These are phyloP conservation scores for Bos javanicus DNA, from an alignment of 2,113 vertebrate genomes.

Conservation along the genomic window DNA sequence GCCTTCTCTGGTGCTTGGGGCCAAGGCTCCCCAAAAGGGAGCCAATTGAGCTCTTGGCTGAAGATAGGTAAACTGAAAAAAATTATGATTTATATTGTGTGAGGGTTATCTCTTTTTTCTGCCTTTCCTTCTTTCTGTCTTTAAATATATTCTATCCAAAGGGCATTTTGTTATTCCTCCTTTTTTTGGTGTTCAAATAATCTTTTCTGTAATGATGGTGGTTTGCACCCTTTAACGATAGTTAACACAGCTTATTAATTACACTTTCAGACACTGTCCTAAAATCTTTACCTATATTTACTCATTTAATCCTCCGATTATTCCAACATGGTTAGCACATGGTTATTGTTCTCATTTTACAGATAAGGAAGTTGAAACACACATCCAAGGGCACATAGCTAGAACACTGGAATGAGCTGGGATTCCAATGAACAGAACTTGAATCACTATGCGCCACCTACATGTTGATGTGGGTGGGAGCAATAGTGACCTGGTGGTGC, in stretches of 20 bases:
- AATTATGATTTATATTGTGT: not conserved
- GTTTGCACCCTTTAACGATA: not conserved
- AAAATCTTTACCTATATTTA: not conserved
- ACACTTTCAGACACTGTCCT: not conserved
- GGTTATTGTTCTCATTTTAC: not conserved
- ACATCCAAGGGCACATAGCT: not conserved
- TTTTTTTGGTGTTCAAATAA: not conserved
- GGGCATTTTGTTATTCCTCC: not conserved
- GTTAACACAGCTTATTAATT: not conserved
- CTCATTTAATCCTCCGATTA: not conserved
- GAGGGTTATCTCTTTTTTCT: not conserved
- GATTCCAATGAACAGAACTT: not conserved
- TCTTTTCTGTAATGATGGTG: not conserved
- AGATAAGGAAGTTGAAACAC: not conserved
- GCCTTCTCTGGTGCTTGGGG: not conserved
- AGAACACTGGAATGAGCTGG: not conserved
- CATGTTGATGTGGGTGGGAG: not conserved
- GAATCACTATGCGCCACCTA: not conserved
- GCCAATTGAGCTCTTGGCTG: not conserved
- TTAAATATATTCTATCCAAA: not conserved
- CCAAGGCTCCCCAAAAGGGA: rapidly evolving
- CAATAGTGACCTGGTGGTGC: not conserved
- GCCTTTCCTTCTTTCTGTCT: not conserved
- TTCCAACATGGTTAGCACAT: not conserved
- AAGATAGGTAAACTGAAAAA: not conserved